Conservation (phyloP, 2,797 vertebrate species). For the Acestrorhynchus altus region DNA sequence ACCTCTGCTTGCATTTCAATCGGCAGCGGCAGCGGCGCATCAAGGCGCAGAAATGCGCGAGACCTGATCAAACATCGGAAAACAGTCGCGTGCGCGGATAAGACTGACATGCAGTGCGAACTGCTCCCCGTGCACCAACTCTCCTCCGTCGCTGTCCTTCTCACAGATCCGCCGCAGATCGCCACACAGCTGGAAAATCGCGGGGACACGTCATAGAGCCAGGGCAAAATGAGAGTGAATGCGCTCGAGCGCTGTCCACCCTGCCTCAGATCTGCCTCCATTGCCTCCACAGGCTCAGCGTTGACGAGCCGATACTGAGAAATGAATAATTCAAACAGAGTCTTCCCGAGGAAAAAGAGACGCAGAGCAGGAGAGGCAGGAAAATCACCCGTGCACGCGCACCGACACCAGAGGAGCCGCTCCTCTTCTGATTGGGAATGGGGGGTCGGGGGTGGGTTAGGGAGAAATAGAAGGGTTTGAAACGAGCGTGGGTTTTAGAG, state of each 20-base stretch:
- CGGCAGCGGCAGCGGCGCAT: too few relatives aligned
- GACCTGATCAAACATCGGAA: not conserved
- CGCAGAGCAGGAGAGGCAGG: not conserved
- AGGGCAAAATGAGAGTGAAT: not conserved
- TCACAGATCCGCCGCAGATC: constrained; percentile 63
- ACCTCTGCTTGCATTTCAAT: too few relatives aligned
- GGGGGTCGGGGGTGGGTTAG: constrained; percentile 24
- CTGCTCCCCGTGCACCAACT: constrained; percentile 55
- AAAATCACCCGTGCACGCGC: not conserved
- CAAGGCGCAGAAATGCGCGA: too few relatives aligned
- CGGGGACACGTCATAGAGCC: not conserved
- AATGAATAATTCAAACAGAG: constrained; percentile 60
- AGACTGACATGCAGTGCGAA: constrained; percentile 65
- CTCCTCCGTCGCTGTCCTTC: constrained; percentile 62
- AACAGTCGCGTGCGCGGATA: constrained; percentile 58
- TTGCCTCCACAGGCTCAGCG: constrained; percentile 55
- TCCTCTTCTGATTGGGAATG: not conserved
- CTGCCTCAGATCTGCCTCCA: constrained; percentile 27
- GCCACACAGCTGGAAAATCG: constrained; percentile 42
- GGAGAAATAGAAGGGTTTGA: constrained; percentile 48
- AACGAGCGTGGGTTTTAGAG: constrained; percentile 65
- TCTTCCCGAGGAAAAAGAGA: constrained; percentile 53
- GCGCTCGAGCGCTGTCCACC: constrained; percentile 55
- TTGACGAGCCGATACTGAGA: not conserved
- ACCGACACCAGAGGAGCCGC: not conserved